Conservation (phyloP, 2,113 vertebrate genomes). For the Prietella phreatophila region DNA sequence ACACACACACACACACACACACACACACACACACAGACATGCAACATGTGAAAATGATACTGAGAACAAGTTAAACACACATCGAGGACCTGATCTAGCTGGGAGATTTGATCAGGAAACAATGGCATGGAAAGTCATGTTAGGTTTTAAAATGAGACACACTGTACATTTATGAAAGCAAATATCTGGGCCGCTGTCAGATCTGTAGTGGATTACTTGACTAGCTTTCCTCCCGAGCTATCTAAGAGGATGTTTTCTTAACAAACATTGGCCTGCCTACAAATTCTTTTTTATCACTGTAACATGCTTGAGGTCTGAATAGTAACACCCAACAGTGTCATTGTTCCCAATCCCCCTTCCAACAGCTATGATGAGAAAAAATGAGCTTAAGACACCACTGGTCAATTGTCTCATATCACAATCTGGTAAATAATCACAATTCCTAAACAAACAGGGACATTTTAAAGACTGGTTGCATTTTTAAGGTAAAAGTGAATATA, state of each 20-base stretch:
- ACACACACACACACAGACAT: constrained; percentile 5
- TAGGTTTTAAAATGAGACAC: not conserved
- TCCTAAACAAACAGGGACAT: not conserved
- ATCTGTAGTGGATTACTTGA: constrained; percentile 25
- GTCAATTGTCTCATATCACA: constrained; percentile 29
- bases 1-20: constrained; percentile 5
- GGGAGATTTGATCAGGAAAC: constrained; percentile 11
- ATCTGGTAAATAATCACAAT: constrained; percentile 26
- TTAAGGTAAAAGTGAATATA: not conserved
- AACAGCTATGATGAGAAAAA: constrained; percentile 33
- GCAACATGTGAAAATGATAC: not conserved
- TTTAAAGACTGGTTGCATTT: constrained; percentile 3
- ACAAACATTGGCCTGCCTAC: constrained; percentile 45
- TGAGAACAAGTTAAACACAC: constrained; percentile 3
- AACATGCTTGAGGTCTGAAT: constrained; percentile 38
- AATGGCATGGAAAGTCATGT: constrained; percentile 1
- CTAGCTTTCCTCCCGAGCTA: constrained; percentile 31
- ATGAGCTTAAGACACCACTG: not conserved
- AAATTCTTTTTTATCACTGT: constrained; percentile 51
- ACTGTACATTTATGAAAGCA: constrained; percentile 34
- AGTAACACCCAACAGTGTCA: constrained; percentile 48
- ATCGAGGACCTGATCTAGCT: not conserved
- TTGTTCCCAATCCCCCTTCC: constrained; percentile 38
- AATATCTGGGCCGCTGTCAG: constrained; percentile 39
- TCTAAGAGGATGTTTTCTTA: constrained; percentile 54